Evolutionary conservation across 2,888 invertebrate genomes (phyloP).

Genomic region (Ormia ochracea): DNA sequence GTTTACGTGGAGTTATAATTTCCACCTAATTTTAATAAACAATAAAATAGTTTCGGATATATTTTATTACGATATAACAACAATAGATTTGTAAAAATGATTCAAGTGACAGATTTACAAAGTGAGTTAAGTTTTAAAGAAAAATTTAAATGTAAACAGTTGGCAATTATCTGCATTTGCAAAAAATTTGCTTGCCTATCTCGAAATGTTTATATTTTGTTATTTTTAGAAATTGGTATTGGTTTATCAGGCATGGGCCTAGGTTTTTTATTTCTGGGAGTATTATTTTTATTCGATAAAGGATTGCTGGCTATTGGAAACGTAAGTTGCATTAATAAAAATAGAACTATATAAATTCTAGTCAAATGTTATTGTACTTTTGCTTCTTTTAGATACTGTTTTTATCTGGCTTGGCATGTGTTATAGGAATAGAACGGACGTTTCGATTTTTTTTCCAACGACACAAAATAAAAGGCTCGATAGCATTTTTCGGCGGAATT

Average conservation of each 20-base stretch:
- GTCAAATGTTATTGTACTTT: conserved; percentile 6
- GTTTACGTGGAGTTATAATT: conserved; percentile 68
- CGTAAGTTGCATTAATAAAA: conserved; percentile 82
- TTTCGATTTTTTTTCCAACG: conserved; percentile 98
- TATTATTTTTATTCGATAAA: conserved; percentile 95
- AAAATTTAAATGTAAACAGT: neutral
- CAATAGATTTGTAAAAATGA: conserved; percentile 79
- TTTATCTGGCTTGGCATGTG: conserved; percentile 94
- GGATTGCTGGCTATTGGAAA: conserved; percentile 99
- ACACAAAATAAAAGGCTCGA: conserved; percentile 94
- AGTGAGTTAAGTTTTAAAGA: conserved; percentile 81
- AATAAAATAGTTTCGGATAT: neutral
- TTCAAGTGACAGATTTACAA: conserved; percentile 89
- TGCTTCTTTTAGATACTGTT: conserved; percentile 90
- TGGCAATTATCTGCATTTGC: neutral
- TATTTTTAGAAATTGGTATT: conserved; percentile 93
- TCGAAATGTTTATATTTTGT: conserved; percentile 44
- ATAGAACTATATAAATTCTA: neutral
- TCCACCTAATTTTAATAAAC: conserved; percentile 13
- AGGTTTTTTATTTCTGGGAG: conserved; percentile 94
- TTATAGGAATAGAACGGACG: conserved; percentile 96
- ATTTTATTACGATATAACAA: conserved; percentile 25
- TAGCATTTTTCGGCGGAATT: conserved; percentile 95
- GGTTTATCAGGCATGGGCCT: conserved; percentile 97
- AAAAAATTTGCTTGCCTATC: too few relatives aligned